A percentile compares a stretch with the other conserved stretches of the same genome.
Conservation (phyloP, 2,888 invertebrate species). For the Tipula unca region DNA sequence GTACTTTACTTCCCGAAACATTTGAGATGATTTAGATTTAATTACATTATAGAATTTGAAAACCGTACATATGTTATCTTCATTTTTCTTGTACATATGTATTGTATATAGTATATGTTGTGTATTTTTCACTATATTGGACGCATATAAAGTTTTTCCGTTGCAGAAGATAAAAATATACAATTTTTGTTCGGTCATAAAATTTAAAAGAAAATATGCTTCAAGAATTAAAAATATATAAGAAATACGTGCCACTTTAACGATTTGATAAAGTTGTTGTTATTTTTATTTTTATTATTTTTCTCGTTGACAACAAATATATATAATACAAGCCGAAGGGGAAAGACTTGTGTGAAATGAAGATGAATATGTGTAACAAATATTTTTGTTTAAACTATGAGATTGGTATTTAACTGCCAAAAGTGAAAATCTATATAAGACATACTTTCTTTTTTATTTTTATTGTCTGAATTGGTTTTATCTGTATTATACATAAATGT, state of each 20-base stretch:
- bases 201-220: neutral
- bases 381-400: neutral
- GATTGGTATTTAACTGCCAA: neutral
- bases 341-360: neutral
- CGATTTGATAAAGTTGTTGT: neutral
- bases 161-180: neutral
- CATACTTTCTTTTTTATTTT: neutral
- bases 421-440: constrained; percentile 9
- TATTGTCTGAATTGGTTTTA: neutral
- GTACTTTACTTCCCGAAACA: neutral
- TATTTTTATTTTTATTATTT: neutral
- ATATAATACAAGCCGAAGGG: neutral
- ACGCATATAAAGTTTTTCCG: too few species aligned
- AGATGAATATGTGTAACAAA: neutral
- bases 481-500: neutral
- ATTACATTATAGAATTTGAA: too few species aligned
- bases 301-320: neutral
- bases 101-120: neutral
- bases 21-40: neutral
- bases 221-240: neutral
- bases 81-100: neutral
- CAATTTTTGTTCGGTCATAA: neutral
- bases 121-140: neutral
- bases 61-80: neutral
- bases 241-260: neutral